phyloP scores from a whole-genome alignment of 2,113 vertebrate genomes.

The Callorhinus ursinus region DNA sequence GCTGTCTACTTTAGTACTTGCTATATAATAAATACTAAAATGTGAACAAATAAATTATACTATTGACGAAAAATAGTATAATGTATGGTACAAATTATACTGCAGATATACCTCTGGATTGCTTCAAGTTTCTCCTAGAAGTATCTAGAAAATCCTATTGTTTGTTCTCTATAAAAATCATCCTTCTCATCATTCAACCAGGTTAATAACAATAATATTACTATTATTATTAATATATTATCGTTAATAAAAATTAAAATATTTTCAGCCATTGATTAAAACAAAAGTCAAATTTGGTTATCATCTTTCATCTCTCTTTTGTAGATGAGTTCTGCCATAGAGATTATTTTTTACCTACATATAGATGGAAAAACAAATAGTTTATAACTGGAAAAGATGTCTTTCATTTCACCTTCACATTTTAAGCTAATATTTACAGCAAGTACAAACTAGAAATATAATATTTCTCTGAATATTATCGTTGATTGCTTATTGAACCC shows the following conservation, averaged over 20 bases:
- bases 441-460: neutral
- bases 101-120: neutral
- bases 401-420: conserved; percentile 59
- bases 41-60: neutral
- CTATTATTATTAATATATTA: neutral
- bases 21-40: conserved; percentile 25
- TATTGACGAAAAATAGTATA: neutral
- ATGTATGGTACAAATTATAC: neutral
- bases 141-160: neutral
- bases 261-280: conserved; percentile 8
- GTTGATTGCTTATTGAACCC: conserved; percentile 57
- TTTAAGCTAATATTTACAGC: conserved; percentile 1
- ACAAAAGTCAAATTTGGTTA: neutral
- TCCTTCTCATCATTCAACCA: neutral
- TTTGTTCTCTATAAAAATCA: neutral
- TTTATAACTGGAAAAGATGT: neutral
- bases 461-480: conserved; percentile 1
- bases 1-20: neutral
- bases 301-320: neutral
- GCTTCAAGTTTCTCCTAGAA: neutral
- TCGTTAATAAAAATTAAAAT: neutral
- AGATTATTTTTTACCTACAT: neutral
- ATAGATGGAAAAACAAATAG: neutral
- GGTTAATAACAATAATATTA: neutral
- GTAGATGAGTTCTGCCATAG: neutral